Conservation (phyloP, 2,888 invertebrate genomes). For the Holacanthella duospinosa region DNA sequence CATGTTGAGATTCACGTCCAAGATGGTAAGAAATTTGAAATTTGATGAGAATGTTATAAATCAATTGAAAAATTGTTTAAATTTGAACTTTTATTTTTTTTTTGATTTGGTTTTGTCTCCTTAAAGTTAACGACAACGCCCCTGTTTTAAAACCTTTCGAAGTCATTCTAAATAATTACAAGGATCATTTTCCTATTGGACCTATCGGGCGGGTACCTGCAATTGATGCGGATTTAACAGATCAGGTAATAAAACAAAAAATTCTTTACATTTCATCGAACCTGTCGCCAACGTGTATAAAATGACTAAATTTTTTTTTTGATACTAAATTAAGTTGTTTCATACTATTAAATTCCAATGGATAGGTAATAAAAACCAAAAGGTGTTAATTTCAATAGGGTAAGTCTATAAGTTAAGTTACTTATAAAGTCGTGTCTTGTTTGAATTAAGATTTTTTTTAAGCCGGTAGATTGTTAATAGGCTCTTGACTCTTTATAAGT, state of each 20-base stretch:
- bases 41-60: not conserved
- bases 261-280: not conserved
- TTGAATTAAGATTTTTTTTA: not conserved
- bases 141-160: slow-evolving; percentile 50
- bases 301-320: not conserved
- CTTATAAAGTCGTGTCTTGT: not conserved
- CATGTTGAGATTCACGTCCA: slow-evolving; percentile 59
- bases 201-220: slow-evolving; percentile 86
- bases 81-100: slow-evolving; percentile 1
- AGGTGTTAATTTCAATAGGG: not conserved
- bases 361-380: not conserved
- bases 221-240: slow-evolving; percentile 86
- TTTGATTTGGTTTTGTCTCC: not conserved
- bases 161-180: slow-evolving; percentile 90
- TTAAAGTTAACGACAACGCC: slow-evolving; percentile 44
- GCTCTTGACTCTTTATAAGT: not conserved
- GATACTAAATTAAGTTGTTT: not conserved
- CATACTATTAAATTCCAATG: not conserved
- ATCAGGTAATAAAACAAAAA: slow-evolving; percentile 42
- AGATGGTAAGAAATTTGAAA: slow-evolving; percentile 5
- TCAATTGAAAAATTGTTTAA: not conserved
- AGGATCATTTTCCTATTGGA: slow-evolving; percentile 84
- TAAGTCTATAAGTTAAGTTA: not conserved
- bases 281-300: not conserved
- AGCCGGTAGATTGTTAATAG: not conserved